These are phyloP conservation scores for Danio kyathit DNA, from an alignment of 2,797 vertebrate genomes.

Conservation along the genomic window DNA sequence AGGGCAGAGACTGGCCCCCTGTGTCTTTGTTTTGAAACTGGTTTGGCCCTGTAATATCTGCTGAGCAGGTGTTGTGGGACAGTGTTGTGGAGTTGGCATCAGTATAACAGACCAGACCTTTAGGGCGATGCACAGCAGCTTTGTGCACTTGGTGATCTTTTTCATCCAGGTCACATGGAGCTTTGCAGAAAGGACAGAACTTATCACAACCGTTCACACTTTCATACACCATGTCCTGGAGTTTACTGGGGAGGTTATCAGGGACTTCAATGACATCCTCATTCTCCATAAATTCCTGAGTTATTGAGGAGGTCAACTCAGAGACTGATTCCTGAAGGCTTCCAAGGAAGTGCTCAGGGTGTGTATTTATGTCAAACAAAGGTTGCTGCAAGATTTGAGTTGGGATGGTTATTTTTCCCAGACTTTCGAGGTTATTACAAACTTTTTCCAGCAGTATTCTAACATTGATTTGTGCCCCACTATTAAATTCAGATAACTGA, in stretches of 20 bases:
- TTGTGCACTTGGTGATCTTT: constrained; percentile 70
- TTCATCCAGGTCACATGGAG: constrained; percentile 69
- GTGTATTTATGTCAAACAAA: constrained; percentile 72
- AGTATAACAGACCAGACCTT: constrained; percentile 64
- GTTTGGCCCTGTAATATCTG: constrained; percentile 49
- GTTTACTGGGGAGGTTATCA: constrained; percentile 66
- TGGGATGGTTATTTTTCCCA: constrained; percentile 68
- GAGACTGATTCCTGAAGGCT: constrained; percentile 68
- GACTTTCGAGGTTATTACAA: constrained; percentile 69
- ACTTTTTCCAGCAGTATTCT: constrained; percentile 71
- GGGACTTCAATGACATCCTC: constrained; percentile 63
- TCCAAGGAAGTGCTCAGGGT: constrained; percentile 70
- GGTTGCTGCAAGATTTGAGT: constrained; percentile 64
- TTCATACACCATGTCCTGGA: constrained; percentile 66
- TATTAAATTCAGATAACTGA: constrained; percentile 61
- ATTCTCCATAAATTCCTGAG: constrained; percentile 66
- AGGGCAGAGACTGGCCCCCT: constrained; percentile 39
- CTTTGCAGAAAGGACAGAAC: constrained; percentile 74
- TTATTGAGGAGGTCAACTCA: constrained; percentile 65
- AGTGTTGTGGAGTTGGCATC: constrained; percentile 48
- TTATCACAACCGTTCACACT: constrained; percentile 73
- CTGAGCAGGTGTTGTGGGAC: constrained; percentile 51
- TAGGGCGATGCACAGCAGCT: constrained; percentile 73
- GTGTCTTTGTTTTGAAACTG: constrained; percentile 51
- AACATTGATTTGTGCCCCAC: constrained; percentile 60